Evolutionary conservation across 2,888 invertebrate genomes (phyloP).

Genomic region (Ophioninae sp.): DNA sequence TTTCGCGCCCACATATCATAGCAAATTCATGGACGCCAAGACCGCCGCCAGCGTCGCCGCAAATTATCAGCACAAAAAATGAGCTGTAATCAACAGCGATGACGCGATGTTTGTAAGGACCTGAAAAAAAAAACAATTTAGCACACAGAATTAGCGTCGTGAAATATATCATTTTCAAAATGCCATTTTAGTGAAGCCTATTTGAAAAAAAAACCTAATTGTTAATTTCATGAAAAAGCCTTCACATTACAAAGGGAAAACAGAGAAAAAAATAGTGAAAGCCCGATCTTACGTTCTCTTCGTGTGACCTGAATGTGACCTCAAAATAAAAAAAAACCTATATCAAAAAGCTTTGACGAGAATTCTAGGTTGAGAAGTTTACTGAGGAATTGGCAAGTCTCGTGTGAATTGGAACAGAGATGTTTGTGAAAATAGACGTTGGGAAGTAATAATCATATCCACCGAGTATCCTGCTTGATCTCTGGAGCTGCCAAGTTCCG

Average conservation of each 20-base stretch:
- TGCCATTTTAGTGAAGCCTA: background rate
- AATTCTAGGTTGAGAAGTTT: background rate
- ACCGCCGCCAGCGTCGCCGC: slow-evolving; percentile 57
- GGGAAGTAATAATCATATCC: slow-evolving; percentile 15
- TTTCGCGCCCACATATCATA: slow-evolving; percentile 69
- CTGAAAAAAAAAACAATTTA: slow-evolving; percentile 58
- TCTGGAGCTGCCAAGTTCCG: slow-evolving; percentile 63
- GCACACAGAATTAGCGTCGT: background rate
- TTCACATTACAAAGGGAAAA: background rate
- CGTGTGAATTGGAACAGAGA: background rate
- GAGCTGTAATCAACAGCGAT: slow-evolving; percentile 60
- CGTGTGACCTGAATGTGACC: too few species aligned
- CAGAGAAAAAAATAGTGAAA: background rate
- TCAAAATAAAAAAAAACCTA: too few species aligned
- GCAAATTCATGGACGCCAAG: slow-evolving; percentile 64
- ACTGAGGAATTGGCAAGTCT: background rate
- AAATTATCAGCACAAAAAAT: slow-evolving; percentile 64
- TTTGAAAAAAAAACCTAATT: background rate
- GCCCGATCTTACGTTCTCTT: background rate
- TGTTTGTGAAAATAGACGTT: background rate
- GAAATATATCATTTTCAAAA: background rate
- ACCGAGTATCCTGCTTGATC: slow-evolving; percentile 63
- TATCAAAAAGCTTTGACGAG: too few species aligned
- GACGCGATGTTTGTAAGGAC: slow-evolving; percentile 65
- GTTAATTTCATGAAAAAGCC: background rate